Conservation (phyloP, 1,140 invertebrate genomes). For the Gonatopus flavifemur region DNA sequence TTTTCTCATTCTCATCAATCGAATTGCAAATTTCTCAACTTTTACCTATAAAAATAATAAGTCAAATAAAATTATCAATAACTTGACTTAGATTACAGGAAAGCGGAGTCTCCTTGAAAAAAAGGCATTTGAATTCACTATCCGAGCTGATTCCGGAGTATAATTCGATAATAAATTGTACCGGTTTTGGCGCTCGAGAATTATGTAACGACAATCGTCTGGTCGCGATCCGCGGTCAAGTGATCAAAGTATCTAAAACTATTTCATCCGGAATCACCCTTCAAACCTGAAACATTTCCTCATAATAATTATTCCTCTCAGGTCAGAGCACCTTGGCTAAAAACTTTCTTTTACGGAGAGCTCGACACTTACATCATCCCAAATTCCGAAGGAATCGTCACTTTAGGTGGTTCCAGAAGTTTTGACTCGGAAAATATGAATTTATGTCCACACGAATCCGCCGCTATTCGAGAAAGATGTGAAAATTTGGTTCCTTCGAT, state of each 20-base stretch:
- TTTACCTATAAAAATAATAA: background rate
- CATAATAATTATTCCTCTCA: constrained; percentile 29
- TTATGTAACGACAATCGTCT: constrained; percentile 77
- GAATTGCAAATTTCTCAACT: background rate
- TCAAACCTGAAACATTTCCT: background rate
- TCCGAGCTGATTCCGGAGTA: constrained; percentile 64
- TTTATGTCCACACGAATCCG: constrained; percentile 71
- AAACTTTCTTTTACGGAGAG: constrained; percentile 83
- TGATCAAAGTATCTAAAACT: constrained; percentile 68
- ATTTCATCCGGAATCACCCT: too few species aligned
- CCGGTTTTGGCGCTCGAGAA: constrained; percentile 77
- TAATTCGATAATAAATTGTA: constrained; percentile 87
- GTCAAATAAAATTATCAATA: background rate
- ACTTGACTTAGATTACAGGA: constrained; percentile 59
- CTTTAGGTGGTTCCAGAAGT: constrained; percentile 80
- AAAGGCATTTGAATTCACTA: constrained; percentile 64
- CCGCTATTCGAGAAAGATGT: constrained; percentile 75
- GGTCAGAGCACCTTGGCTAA: constrained; percentile 87
- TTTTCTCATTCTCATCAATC: background rate
- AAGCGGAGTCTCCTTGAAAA: constrained; percentile 62
- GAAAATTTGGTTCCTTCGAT: constrained; percentile 71
- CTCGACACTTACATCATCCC: constrained; percentile 85
- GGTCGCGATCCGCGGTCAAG: constrained; percentile 86
- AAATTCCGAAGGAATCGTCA: constrained; percentile 68
- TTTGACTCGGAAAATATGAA: constrained; percentile 74